Evolutionary conservation across 2,888 invertebrate genomes (phyloP).

Genomic region (Cetonia aurata): DNA sequence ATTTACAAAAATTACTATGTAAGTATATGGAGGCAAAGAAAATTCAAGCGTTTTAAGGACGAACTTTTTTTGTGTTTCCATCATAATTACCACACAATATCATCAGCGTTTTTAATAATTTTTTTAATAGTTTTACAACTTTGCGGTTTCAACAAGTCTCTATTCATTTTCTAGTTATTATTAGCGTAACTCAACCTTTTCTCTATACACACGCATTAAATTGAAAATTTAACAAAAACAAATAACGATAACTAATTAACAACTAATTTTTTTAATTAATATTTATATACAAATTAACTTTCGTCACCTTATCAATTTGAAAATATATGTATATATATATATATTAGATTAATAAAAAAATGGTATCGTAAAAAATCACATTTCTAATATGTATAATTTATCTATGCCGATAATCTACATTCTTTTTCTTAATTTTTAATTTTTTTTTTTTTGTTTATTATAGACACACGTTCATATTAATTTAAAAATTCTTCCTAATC

Average conservation of each 20-base stretch:
- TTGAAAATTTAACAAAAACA: too few relatives aligned
- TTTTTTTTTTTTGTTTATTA: too few relatives aligned
- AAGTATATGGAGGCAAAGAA: conserved; percentile 8
- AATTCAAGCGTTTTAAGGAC: conserved; percentile 31
- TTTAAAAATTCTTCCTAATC: neutral
- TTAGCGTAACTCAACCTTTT: conserved; percentile 10
- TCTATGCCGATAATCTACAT: conserved; percentile 15
- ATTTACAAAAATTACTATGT: neutral
- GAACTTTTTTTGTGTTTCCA: conserved; percentile 25
- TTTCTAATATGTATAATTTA: conserved; percentile 33
- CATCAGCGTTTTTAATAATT: neutral
- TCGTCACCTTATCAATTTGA: conserved; percentile 5
- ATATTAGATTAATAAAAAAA: conserved; percentile 14
- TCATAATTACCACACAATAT: conserved; percentile 31
- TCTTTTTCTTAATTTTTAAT: conserved; percentile 21
- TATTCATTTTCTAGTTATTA: conserved; percentile 12
- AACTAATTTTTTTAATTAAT: conserved; percentile 33
- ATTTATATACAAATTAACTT: conserved; percentile 19
- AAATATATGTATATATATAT: conserved; percentile 25
- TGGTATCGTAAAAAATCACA: conserved; percentile 33
- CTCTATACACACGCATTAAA: too few relatives aligned
- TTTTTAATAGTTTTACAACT: neutral
- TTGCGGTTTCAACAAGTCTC: conserved; percentile 3
- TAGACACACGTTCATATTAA: neutral
- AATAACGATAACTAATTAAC: neutral